A percentile compares a stretch with the other conserved stretches of the same genome.
These are phyloP conservation scores for Hypsibius dujardini DNA, from an alignment of 1,140 invertebrate genomes.

Conservation along the genomic window DNA sequence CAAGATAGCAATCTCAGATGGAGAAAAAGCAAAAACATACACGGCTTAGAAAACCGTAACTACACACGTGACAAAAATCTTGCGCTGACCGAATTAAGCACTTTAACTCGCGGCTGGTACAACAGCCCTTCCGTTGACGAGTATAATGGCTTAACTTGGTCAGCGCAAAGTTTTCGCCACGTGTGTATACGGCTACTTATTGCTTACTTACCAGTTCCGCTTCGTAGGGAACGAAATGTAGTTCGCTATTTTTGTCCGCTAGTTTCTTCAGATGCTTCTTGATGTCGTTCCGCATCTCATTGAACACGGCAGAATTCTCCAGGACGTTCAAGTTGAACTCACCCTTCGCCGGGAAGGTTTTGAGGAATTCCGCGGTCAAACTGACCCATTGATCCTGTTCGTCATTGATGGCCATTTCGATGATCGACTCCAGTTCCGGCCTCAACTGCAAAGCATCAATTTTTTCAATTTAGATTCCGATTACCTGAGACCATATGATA, in stretches of 20 bases:
- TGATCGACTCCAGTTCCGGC: slow-evolving; percentile 73
- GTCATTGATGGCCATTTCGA: slow-evolving; percentile 68
- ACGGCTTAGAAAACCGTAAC: too few species aligned
- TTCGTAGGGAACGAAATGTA: slow-evolving; percentile 18
- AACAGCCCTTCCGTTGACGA: too few species aligned
- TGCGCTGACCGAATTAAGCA: too few species aligned
- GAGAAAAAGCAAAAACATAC: too few species aligned
- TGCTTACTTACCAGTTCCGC: slow-evolving; percentile 58
- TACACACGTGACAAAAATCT: too few species aligned
- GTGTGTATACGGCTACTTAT: too few species aligned
- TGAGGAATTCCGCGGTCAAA: slow-evolving; percentile 83
- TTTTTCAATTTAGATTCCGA: too few species aligned
- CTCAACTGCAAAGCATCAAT: slow-evolving; percentile 50
- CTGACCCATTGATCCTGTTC: slow-evolving; percentile 61
- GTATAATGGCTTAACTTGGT: too few species aligned
- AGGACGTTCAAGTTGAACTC: slow-evolving; percentile 46
- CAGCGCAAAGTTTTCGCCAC: too few species aligned
- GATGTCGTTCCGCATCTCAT: slow-evolving; percentile 71
- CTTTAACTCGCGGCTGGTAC: too few species aligned
- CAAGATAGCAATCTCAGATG: too few species aligned
- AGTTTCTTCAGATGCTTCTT: slow-evolving; percentile 66
- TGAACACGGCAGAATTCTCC: slow-evolving; percentile 56
- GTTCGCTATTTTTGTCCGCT: slow-evolving; percentile 31
- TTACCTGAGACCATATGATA: too few species aligned
- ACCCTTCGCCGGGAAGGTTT: slow-evolving; percentile 69